These are phyloP conservation scores for Sclerodermus sp. DNA, from an alignment of 2,888 invertebrate genomes.

Conservation along the genomic window DNA sequence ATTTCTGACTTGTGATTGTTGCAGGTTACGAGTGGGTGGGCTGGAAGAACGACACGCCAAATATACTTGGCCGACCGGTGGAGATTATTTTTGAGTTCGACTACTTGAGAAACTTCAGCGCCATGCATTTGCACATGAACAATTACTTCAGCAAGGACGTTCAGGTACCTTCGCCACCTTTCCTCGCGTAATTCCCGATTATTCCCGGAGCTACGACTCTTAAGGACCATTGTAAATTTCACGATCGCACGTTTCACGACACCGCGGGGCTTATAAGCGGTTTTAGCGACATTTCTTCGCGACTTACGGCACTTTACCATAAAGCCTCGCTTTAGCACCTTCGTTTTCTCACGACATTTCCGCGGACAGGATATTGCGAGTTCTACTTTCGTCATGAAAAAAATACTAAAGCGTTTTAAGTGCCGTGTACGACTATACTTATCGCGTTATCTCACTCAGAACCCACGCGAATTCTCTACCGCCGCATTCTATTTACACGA, in stretches of 20 bases:
- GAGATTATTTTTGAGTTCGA: conserved; percentile 81
- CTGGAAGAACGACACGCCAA: conserved; percentile 73
- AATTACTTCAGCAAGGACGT: conserved; percentile 78
- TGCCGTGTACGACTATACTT: too few relatives aligned
- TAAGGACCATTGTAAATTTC: conserved; percentile 15
- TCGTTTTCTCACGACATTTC: not conserved
- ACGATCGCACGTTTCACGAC: conserved; percentile 11
- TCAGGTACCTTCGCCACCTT: conserved; percentile 61
- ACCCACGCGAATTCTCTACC: too few relatives aligned
- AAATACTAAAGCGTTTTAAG: too few relatives aligned
- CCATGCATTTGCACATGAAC: conserved; percentile 74
- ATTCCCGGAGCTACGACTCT: conserved; percentile 6
- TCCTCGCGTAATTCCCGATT: conserved; percentile 6
- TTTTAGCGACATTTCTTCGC: conserved; percentile 8
- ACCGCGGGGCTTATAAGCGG: not conserved
- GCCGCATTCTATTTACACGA: too few relatives aligned
- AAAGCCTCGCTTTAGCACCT: not conserved
- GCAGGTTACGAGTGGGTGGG: conserved; percentile 83
- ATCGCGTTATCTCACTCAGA: too few relatives aligned
- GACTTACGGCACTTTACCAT: not conserved
- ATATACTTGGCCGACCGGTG: conserved; percentile 66
- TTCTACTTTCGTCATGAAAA: not conserved
- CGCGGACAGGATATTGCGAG: not conserved
- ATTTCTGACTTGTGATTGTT: conserved; percentile 23
- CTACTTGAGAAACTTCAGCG: conserved; percentile 74